phyloP scores from a whole-genome alignment of 2,888 invertebrate species.

The Cryptus armator region DNA sequence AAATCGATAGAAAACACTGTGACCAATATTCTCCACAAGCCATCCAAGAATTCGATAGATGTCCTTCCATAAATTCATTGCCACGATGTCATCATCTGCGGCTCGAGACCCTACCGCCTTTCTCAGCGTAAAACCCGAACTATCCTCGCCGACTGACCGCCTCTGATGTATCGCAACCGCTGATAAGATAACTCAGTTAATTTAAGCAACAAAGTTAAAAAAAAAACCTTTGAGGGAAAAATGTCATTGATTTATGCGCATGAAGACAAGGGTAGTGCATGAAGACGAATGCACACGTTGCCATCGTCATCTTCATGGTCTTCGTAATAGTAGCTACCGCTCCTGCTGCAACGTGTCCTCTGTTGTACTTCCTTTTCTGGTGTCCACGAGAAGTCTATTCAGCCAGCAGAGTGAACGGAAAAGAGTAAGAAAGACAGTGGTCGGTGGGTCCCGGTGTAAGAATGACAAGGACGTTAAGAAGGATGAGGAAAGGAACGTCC shows the following conservation, averaged over 20 bases:
- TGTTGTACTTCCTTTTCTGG: slow-evolving; percentile 76
- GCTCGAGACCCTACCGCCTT: no score
- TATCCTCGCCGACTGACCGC: not conserved
- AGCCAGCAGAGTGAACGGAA: slow-evolving; percentile 66
- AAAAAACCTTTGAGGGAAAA: slow-evolving; percentile 22
- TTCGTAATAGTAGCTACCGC: slow-evolving; percentile 25
- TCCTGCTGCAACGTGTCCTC: slow-evolving; percentile 31
- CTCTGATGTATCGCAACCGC: not conserved
- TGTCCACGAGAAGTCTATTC: slow-evolving; percentile 77
- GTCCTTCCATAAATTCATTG: not conserved
- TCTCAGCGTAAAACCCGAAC: no score
- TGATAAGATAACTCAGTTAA: not conserved
- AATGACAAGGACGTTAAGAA: slow-evolving; percentile 56
- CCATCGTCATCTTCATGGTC: slow-evolving; percentile 32
- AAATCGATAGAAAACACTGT: no score
- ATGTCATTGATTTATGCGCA: slow-evolving; percentile 65
- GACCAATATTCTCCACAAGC: not conserved
- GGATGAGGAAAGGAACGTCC: slow-evolving; percentile 46
- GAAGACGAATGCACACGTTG: slow-evolving; percentile 74
- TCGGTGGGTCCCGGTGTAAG: slow-evolving; percentile 12
- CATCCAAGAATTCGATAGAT: not conserved
- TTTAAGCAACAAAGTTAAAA: slow-evolving; percentile 1
- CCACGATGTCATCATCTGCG: no score
- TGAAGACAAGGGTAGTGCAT: slow-evolving; percentile 39
- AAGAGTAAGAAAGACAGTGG: slow-evolving; percentile 33